phyloP scores from a whole-genome alignment of 92 coral and sea anemone genomes.

The Umimayanthus kanabou region DNA sequence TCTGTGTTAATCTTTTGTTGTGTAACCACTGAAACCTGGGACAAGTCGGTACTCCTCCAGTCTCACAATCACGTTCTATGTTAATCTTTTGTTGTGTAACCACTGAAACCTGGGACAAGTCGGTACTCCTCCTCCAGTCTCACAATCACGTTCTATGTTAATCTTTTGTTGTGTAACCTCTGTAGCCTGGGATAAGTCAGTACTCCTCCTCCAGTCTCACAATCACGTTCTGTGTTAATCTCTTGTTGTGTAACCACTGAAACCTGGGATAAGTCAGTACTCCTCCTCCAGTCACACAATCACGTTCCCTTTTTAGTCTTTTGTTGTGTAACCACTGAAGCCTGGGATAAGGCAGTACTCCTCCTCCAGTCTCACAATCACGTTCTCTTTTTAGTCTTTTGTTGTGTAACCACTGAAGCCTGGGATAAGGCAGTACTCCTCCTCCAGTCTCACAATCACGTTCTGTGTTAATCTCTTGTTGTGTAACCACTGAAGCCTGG shows the following conservation, averaged over 20 bases:
- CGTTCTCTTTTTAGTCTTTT: too few species aligned
- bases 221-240: too few species aligned
- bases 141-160: too few species aligned
- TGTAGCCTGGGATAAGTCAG: constrained; percentile 83
- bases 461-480: background rate
- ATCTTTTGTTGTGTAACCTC: constrained; percentile 52
- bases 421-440: constrained; percentile 80
- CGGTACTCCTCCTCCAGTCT: constrained; percentile 59
- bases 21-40: constrained; percentile 76
- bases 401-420: constrained; percentile 69
- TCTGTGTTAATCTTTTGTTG: background rate
- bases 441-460: constrained; percentile 2
- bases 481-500: constrained; percentile 77
- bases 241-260: constrained; percentile 62
- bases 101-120: constrained; percentile 75
- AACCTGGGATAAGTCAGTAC: constrained; percentile 85
- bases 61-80: background rate
- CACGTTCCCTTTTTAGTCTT: too few species aligned
- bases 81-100: constrained; percentile 37
- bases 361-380: constrained; percentile 44
- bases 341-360: constrained; percentile 86
- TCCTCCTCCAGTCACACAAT: constrained; percentile 54
- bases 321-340: constrained; percentile 64
- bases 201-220: constrained; percentile 66
- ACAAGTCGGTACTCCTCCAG: constrained; percentile 77